A percentile compares a stretch with the other conserved stretches of the same genome.
These are phyloP conservation scores for Ictalurus punctatus DNA, from an alignment of 2,113 vertebrate species.

Conservation along the genomic window DNA sequence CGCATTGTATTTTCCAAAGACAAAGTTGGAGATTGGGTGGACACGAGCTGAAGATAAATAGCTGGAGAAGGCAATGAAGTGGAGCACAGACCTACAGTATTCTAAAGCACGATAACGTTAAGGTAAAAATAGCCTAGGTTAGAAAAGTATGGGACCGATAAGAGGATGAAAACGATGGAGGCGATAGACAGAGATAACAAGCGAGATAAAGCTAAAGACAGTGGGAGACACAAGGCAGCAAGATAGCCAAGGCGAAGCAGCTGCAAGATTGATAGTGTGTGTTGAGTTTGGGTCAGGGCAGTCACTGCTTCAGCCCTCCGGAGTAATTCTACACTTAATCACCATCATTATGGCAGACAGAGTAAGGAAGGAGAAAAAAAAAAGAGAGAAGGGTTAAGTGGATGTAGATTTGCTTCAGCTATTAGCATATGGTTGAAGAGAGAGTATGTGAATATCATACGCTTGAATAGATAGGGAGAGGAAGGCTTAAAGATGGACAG, in stretches of 20 bases:
- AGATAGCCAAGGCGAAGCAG: slow-evolving; percentile 39
- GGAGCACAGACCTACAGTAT: slow-evolving; percentile 7
- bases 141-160: slow-evolving; percentile 2
- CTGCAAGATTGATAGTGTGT: slow-evolving; percentile 59
- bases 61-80: neutral
- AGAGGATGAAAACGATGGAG: slow-evolving; percentile 17
- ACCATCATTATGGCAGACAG: slow-evolving; percentile 60
- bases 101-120: slow-evolving; percentile 2
- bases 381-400: slow-evolving; percentile 49
- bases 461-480: slow-evolving; percentile 20
- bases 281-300: slow-evolving; percentile 59
- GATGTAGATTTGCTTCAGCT: slow-evolving; percentile 64
- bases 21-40: neutral
- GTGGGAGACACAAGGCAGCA: slow-evolving; percentile 24
- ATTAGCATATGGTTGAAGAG: slow-evolving; percentile 62
- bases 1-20: slow-evolving; percentile 5
- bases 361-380: slow-evolving; percentile 36
- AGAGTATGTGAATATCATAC: neutral
- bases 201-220: slow-evolving; percentile 41
- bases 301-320: slow-evolving; percentile 51
- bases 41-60: slow-evolving; percentile 8
- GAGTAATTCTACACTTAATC: slow-evolving; percentile 65
- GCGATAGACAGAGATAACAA: slow-evolving; percentile 41
- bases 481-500: slow-evolving; percentile 60
- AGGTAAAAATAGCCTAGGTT: slow-evolving; percentile 25